phyloP scores from a whole-genome alignment of 2,888 invertebrate genomes.

The Zootermopsis nevadensis region DNA sequence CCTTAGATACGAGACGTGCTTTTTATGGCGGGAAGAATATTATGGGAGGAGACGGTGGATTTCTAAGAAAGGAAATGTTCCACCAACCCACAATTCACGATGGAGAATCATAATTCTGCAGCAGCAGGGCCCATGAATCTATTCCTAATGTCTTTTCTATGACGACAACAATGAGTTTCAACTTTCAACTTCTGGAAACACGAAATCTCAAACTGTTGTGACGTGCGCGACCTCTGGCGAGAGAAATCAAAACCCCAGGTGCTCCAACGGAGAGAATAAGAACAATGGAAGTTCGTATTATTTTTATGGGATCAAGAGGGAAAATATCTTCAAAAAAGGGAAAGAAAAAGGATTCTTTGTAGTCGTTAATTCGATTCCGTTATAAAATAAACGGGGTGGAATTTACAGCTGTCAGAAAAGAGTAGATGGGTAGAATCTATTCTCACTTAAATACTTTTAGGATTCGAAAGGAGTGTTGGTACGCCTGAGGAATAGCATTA shows the following conservation, averaged over 20 bases:
- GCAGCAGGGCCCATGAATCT: constrained; percentile 28
- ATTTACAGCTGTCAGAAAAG: background rate
- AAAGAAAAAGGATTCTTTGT: background rate
- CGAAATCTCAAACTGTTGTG: constrained; percentile 32
- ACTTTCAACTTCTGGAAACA: constrained; percentile 33
- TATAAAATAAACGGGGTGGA: constrained; percentile 8
- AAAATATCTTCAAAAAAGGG: constrained; percentile 5
- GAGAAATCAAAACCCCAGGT: constrained; percentile 34
- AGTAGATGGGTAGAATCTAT: too few species aligned
- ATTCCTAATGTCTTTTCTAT: constrained; percentile 45
- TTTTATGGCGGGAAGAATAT: background rate
- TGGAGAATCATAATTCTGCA: constrained; percentile 37
- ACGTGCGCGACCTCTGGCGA: constrained; percentile 32
- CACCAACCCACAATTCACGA: constrained; percentile 3
- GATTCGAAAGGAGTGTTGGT: too few species aligned
- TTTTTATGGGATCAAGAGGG: constrained; percentile 36
- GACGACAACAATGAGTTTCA: constrained; percentile 34
- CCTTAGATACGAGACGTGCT: background rate
- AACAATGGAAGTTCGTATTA: constrained; percentile 21
- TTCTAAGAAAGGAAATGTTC: background rate
- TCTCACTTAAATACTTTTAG: too few species aligned
- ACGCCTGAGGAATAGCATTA: too few species aligned
- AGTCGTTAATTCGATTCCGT: constrained; percentile 14
- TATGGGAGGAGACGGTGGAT: constrained; percentile 8
- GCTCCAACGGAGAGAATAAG: constrained; percentile 30